Conservation (phyloP, 2,888 invertebrate species). For the Drosophila barbarae region DNA sequence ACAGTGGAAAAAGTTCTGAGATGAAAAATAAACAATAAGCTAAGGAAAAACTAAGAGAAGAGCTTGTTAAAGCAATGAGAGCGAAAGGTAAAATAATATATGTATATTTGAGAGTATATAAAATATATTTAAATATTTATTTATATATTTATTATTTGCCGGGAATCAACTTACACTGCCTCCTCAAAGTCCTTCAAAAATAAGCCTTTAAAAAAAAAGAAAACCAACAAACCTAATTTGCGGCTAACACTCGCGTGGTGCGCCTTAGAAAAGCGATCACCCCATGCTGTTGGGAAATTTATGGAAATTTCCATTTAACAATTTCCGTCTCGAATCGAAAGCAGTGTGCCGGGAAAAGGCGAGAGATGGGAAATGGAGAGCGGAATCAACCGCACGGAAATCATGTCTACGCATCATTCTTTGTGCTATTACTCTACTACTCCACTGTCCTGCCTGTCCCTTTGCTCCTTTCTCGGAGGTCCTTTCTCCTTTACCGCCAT, state of each 20-base stretch:
- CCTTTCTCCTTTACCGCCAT: slow-evolving; percentile 4
- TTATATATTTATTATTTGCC: not conserved
- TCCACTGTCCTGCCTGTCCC: slow-evolving; percentile 1
- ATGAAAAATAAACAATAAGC: not conserved
- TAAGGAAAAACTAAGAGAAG: not conserved
- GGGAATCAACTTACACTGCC: not conserved
- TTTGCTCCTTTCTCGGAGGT: not conserved
- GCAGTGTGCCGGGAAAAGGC: slow-evolving; percentile 34
- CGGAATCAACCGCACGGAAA: slow-evolving; percentile 76
- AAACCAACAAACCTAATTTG: slow-evolving; percentile 17
- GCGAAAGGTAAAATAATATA: not conserved
- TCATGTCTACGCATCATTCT: slow-evolving; percentile 77
- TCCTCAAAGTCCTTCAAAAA: not conserved
- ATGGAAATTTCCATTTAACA: slow-evolving; percentile 40
- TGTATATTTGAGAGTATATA: too few species aligned
- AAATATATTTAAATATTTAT: not conserved
- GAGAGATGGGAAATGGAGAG: slow-evolving; percentile 2
- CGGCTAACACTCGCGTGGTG: slow-evolving; percentile 1
- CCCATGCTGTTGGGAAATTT: slow-evolving; percentile 35
- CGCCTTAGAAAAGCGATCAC: slow-evolving; percentile 11
- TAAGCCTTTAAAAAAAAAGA: not conserved
- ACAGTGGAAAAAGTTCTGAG: not conserved
- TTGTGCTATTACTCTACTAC: slow-evolving; percentile 68
- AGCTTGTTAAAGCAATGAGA: not conserved
- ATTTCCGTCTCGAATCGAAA: slow-evolving; percentile 31